These are phyloP conservation scores for Spea bombifrons DNA, from an alignment of 2,113 vertebrate genomes.

Conservation along the genomic window DNA sequence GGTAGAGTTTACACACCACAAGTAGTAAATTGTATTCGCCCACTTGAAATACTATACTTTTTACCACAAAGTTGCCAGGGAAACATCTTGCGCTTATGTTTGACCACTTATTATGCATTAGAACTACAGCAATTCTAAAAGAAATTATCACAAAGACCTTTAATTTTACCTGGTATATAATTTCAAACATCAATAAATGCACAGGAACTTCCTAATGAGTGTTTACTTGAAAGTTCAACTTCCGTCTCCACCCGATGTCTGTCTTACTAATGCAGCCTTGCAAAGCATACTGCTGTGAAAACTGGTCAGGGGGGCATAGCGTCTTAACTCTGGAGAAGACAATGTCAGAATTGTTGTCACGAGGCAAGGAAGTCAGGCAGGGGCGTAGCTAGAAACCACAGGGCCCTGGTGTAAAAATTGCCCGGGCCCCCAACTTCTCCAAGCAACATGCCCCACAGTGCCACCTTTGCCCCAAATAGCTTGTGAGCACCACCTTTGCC, in stretches of 20 bases:
- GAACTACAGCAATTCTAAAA: constrained; percentile 7
- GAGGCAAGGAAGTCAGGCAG: too few species aligned
- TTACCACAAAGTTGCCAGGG: constrained; percentile 6
- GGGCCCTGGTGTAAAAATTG: too few species aligned
- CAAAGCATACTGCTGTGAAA: background rate
- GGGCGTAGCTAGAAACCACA: too few species aligned
- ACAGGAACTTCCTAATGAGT: background rate
- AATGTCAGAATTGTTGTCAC: too few species aligned
- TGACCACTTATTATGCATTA: constrained; percentile 10
- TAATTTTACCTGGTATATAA: background rate
- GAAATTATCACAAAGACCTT: background rate
- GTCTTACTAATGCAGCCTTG: background rate
- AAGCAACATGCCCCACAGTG: too few species aligned
- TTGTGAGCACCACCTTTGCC: too few species aligned
- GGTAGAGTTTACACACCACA: constrained; percentile 13
- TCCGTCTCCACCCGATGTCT: background rate
- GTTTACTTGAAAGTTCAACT: too few species aligned
- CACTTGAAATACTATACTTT: constrained; percentile 31
- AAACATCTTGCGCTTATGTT: constrained; percentile 17
- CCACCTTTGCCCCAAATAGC: too few species aligned
- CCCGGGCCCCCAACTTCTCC: too few species aligned
- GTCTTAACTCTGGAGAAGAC: background rate
- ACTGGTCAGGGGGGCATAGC: background rate
- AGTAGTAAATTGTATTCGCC: constrained; percentile 26
- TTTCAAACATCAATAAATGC: background rate